Evolutionary conservation across 2,888 invertebrate species (phyloP).

Genomic region (Torymus tubicola): DNA sequence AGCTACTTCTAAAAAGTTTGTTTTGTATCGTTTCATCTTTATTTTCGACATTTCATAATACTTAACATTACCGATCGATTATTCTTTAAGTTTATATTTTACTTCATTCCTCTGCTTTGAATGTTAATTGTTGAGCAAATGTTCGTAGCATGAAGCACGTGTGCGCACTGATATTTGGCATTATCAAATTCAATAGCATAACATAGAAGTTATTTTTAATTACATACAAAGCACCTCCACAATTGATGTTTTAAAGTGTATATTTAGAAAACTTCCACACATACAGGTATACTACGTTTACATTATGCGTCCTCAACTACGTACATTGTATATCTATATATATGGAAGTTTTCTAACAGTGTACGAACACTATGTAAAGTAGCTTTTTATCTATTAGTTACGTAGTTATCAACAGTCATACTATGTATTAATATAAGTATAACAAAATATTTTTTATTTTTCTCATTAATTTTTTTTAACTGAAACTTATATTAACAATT

Average conservation of each 20-base stretch:
- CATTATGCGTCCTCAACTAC: too few species aligned
- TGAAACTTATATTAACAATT: too few species aligned
- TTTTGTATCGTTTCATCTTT: background rate
- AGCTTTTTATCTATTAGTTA: slow-evolving; percentile 16
- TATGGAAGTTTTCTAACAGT: too few species aligned
- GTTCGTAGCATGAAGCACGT: slow-evolving; percentile 38
- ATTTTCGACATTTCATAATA: background rate
- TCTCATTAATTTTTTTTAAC: too few species aligned
- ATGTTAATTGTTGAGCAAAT: slow-evolving; percentile 40
- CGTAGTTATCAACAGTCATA: slow-evolving; percentile 1
- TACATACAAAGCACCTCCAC: slow-evolving; percentile 22
- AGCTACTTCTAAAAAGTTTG: background rate
- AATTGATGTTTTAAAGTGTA: background rate
- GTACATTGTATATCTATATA: too few species aligned
- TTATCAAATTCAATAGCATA: background rate
- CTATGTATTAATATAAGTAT: too few species aligned
- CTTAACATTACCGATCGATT: slow-evolving; percentile 18
- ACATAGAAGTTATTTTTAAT: background rate
- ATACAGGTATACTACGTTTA: too few species aligned
- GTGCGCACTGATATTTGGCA: slow-evolving; percentile 28
- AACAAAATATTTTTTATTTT: too few species aligned
- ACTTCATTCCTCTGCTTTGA: slow-evolving; percentile 43
- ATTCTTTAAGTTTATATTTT: slow-evolving; percentile 6
- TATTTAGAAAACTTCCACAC: too few species aligned
- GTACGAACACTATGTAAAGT: background rate